phyloP scores from a whole-genome alignment of 2,797 vertebrate species.

The Melopsittacus undulatus region DNA sequence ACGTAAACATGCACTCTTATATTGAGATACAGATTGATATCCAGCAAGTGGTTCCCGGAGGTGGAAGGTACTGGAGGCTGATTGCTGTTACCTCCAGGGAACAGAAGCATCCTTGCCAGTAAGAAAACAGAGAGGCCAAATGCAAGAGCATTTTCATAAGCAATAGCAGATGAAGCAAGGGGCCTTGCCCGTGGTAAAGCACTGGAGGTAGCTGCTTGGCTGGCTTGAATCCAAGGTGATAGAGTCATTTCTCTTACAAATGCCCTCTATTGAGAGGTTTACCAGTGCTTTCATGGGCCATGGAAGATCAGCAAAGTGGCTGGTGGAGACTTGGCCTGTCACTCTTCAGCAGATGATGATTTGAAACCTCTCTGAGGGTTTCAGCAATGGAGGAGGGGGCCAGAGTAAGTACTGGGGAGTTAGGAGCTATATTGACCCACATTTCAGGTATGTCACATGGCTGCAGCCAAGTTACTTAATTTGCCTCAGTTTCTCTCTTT shows the following conservation, averaged over 20 bases:
- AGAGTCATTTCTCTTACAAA: neutral
- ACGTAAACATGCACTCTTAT: neutral
- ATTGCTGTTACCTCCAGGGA: neutral
- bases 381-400: neutral
- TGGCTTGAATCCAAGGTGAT: neutral
- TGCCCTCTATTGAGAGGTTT: neutral
- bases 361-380: neutral
- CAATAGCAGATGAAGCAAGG: neutral
- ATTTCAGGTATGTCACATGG: neutral
- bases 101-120: neutral
- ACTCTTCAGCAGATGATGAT: neutral
- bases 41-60: conserved; percentile 1
- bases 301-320: neutral
- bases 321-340: neutral
- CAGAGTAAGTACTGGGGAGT: no score
- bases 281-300: neutral
- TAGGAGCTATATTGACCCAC: neutral
- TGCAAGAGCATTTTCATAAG: neutral
- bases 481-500: neutral
- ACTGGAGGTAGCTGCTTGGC: neutral
- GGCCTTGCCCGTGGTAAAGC: neutral
- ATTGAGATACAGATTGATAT: neutral
- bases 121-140: neutral
- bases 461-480: neutral
- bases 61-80: neutral